Base-by-base conservation (phyloP, 2,797 vertebrate species). In the Sitta carolinensis region DNA sequence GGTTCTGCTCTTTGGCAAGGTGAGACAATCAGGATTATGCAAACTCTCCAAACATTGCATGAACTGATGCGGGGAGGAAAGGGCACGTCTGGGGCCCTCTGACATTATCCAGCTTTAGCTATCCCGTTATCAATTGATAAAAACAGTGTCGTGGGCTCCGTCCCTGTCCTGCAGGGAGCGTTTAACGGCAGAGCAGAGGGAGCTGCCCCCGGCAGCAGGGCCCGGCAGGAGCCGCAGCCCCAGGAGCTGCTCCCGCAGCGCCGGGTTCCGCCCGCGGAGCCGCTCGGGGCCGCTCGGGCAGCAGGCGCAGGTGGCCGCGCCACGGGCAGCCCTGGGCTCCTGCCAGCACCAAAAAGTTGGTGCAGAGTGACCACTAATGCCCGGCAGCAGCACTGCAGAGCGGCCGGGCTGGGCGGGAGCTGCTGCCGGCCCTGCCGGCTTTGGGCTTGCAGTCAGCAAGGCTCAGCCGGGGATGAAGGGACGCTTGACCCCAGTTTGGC, bases 1-100 rank as follows among this genome's bases (percentile, higher is more conserved):
- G 30, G 94, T 99, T 73, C 87, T 98, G 90, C 97, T 99, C 84
- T 98, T 97, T 9, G 98, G 98, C 93, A 98, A 98, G 98, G 99
- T 99, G 87, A 68, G 77, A 34, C 36, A 34, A 11, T n/a, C 47
- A 14, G 19, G 43, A 32, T 36, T 10, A 23, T 17, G 47, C 11
- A 23, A 75, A 36, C 25, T 22, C 2, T 20, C 10, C 14, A 20
- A 66, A 34, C 21, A 12, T 19, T 34, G 63, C 15, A 21, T 38
- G 13, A 32, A 19, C 23, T 27, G 40, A 12, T 25, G 10, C 1
- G 27, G 55, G 29, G 21, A 70, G 52, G 63, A 63, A 43, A 20
- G 34, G 16, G 16, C 63, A 69, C n/a, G 2, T 38, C 68, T 57
- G 63, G 30, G 51, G 13, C 67, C 18, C 13, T 7, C 43, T 29